A percentile compares a stretch with the other conserved stretches of the same genome.
Evolutionary conservation across 2,113 vertebrate species (phyloP).

Genomic region (Rhinopomastus cyanomelas): DNA sequence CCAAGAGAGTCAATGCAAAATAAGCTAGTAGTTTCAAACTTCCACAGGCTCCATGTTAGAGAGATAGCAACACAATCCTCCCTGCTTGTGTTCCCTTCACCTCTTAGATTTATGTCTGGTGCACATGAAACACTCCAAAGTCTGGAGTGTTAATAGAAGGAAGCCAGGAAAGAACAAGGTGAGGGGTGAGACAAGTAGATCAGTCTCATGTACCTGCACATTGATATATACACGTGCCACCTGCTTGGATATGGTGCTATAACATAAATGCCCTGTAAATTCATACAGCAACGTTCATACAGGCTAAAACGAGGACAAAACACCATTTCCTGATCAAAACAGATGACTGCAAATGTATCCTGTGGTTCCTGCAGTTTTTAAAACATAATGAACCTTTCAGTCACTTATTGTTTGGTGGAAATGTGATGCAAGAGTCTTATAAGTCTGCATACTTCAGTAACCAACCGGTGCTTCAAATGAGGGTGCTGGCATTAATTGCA

Average conservation of each 20-base stretch:
- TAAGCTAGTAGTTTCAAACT: not conserved
- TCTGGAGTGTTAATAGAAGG: not conserved
- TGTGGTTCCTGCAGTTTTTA: not conserved
- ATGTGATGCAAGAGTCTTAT: not conserved
- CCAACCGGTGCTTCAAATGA: rapidly evolving
- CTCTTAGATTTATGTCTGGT: not conserved
- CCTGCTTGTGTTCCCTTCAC: not conserved
- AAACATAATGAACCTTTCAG: not conserved
- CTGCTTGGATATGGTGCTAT: not conserved
- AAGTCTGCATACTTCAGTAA: not conserved
- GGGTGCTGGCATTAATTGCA: not conserved
- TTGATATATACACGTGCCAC: not conserved
- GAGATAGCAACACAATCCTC: not conserved
- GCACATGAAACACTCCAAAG: not conserved
- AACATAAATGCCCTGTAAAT: not conserved
- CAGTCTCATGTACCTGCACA: not conserved
- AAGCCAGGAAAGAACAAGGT: not conserved
- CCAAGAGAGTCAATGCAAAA: not conserved
- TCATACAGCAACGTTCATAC: not conserved
- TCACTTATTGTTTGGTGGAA: not conserved
- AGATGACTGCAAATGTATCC: not conserved
- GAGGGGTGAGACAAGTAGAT: not conserved
- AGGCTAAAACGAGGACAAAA: not conserved
- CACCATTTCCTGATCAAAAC: slow-evolving; percentile 24
- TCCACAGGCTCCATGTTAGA: not conserved